These are phyloP conservation scores for Hydropsyche tenuis DNA, from an alignment of 1,140 invertebrate genomes.

Conservation along the genomic window DNA sequence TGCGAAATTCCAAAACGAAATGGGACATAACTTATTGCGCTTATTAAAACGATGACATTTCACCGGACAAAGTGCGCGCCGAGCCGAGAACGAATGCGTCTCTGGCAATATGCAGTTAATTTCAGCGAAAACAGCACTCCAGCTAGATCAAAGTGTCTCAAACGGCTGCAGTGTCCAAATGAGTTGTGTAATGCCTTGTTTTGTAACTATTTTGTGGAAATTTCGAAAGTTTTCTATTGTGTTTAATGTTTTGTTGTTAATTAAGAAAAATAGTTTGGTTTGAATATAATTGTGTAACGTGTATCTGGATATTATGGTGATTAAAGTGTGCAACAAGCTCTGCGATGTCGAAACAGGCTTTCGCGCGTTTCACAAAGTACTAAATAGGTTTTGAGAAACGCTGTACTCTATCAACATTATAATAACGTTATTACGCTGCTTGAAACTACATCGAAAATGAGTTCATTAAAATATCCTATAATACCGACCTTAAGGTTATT, in stretches of 20 bases:
- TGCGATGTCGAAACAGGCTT: too few relatives aligned
- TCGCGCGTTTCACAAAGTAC: too few relatives aligned
- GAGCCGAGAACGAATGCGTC: not conserved
- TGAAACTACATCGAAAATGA: not conserved
- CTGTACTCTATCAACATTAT: not conserved
- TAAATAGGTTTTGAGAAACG: not conserved
- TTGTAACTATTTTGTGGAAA: too few relatives aligned
- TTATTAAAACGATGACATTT: constrained; percentile 25
- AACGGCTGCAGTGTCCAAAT: too few relatives aligned
- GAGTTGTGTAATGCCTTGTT: too few relatives aligned
- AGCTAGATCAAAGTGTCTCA: not conserved
- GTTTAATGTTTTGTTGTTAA: too few relatives aligned
- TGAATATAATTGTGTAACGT: too few relatives aligned
- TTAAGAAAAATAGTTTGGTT: too few relatives aligned
- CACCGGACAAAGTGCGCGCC: constrained; percentile 10
- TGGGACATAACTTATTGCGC: not conserved
- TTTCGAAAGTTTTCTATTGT: too few relatives aligned
- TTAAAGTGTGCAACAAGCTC: too few relatives aligned
- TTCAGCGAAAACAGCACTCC: not conserved
- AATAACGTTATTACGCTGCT: not conserved
- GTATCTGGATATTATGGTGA: too few relatives aligned
- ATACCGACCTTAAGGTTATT: too few relatives aligned
- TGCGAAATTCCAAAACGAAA: not conserved
- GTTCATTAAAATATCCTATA: not conserved
- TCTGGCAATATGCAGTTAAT: constrained; percentile 32